Conservation (phyloP, 2,113 vertebrate species). For the Bos javanicus region DNA sequence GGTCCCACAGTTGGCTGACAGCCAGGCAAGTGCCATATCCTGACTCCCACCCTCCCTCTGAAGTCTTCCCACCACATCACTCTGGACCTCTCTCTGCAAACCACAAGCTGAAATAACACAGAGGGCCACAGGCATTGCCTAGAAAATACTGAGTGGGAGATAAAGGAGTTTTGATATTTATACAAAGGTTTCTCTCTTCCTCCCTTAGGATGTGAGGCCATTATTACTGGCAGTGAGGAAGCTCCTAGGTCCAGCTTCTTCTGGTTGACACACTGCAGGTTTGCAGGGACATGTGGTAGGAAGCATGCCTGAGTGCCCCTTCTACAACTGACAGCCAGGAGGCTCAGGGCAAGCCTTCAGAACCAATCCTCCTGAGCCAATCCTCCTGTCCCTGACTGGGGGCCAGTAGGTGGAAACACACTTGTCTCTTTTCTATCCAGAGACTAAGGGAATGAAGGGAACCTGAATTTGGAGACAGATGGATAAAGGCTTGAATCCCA, state of each 20-base stretch:
- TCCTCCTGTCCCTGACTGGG: neutral
- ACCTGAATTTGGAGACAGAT: neutral
- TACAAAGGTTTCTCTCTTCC: neutral
- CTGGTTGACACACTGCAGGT: neutral
- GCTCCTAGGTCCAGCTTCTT: neutral
- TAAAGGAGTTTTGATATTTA: neutral
- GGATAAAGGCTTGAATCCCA: neutral
- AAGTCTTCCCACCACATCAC: neutral
- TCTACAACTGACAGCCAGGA: neutral
- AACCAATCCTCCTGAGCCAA: neutral
- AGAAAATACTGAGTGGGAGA: neutral
- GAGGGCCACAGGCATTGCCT: neutral
- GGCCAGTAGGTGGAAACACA: neutral
- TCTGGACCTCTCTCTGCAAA: neutral
- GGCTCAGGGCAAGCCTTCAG: neutral
- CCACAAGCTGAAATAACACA: constrained; percentile 47
- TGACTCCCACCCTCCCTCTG: neutral
- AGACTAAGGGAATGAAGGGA: neutral
- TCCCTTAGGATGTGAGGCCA: neutral
- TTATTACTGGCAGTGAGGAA: neutral
- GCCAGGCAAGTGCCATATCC: neutral
- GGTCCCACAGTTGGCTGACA: neutral
- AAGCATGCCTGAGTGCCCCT: neutral
- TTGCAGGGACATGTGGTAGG: neutral
- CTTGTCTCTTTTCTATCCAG: neutral